A percentile compares a stretch with the other conserved stretches of the same genome.
phyloP scores from a whole-genome alignment of 2,113 vertebrate species.

The Ciconia stormi region DNA sequence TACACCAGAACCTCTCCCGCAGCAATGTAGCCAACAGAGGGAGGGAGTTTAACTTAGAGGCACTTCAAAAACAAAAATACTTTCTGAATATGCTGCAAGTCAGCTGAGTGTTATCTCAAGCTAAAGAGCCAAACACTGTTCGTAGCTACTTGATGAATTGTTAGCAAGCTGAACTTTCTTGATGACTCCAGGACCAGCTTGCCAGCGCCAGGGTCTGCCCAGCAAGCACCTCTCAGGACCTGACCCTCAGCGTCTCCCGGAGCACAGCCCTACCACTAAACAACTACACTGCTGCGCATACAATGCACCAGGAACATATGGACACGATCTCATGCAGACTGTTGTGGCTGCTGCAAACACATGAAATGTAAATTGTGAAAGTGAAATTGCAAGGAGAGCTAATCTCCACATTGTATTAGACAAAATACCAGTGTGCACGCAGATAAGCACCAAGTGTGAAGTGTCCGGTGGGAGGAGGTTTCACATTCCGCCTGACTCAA shows the following conservation, averaged over 20 bases:
- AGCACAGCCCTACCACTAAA: neutral
- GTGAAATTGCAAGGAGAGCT: neutral
- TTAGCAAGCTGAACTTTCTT: neutral
- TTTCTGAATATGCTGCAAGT: neutral
- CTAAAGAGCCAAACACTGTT: neutral
- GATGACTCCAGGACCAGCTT: neutral
- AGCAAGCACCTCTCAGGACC: neutral
- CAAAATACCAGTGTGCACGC: constrained; percentile 28
- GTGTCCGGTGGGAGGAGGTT: neutral
- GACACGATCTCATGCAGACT: constrained; percentile 3
- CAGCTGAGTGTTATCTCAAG: neutral
- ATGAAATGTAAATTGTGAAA: constrained; percentile 44
- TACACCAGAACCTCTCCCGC: neutral
- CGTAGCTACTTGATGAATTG: neutral
- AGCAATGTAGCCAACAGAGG: neutral
- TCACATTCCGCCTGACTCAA: constrained; percentile 43
- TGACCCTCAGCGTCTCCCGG: accelerated
- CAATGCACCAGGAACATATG: neutral
- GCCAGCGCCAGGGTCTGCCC: neutral
- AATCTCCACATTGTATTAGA: constrained; percentile 27
- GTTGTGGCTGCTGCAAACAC: constrained; percentile 50
- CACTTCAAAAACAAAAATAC: constrained; percentile 7
- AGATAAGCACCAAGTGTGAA: constrained; percentile 50
- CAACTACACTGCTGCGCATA: accelerated
- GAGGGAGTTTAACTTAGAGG: neutral